These are phyloP conservation scores for Triplophysa dalaica DNA, from an alignment of 2,113 vertebrate species.

Conservation along the genomic window DNA sequence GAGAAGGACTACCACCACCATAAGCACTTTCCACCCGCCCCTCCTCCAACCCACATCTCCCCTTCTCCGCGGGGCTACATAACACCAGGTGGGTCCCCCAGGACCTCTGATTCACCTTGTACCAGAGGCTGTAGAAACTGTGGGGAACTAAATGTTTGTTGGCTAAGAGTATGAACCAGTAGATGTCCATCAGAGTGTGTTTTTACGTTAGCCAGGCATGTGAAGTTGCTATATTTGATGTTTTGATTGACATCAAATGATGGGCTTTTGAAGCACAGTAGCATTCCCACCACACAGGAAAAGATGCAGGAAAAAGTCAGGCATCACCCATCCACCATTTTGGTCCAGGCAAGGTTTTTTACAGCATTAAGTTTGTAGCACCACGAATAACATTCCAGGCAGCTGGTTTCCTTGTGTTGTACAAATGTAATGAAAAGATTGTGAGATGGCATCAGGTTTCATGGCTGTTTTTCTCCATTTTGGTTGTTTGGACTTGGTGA, in stretches of 20 bases:
- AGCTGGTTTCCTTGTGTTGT: slow-evolving; percentile 25
- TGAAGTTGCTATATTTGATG: neutral
- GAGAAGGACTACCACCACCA: slow-evolving; percentile 98
- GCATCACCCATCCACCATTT: slow-evolving; percentile 52
- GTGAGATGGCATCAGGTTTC: slow-evolving; percentile 12
- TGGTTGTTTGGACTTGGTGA: slow-evolving; percentile 31
- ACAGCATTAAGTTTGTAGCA: slow-evolving; percentile 36
- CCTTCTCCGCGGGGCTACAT: slow-evolving; percentile 92
- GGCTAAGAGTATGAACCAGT: neutral
- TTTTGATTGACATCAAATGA: neutral
- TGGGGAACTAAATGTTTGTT: slow-evolving; percentile 11
- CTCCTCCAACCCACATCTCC: slow-evolving; percentile 86
- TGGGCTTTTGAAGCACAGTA: neutral
- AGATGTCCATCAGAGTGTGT: neutral
- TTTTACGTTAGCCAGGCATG: slow-evolving; percentile 7
- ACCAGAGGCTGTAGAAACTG: neutral
- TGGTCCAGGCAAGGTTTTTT: slow-evolving; percentile 42
- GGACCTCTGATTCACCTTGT: slow-evolving; percentile 38
- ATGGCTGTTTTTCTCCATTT: slow-evolving; percentile 46
- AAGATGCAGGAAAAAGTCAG: slow-evolving; percentile 8
- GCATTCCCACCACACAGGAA: neutral
- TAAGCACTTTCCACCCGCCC: slow-evolving; percentile 94
- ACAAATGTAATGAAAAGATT: neutral
- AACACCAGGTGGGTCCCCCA: slow-evolving; percentile 88
- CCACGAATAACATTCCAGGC: slow-evolving; percentile 28